Evolutionary conservation across 1,140 invertebrate species (phyloP), one percentile per base, ranked within the genome.

Genomic region (Eriosoma lanigerum): DNA sequence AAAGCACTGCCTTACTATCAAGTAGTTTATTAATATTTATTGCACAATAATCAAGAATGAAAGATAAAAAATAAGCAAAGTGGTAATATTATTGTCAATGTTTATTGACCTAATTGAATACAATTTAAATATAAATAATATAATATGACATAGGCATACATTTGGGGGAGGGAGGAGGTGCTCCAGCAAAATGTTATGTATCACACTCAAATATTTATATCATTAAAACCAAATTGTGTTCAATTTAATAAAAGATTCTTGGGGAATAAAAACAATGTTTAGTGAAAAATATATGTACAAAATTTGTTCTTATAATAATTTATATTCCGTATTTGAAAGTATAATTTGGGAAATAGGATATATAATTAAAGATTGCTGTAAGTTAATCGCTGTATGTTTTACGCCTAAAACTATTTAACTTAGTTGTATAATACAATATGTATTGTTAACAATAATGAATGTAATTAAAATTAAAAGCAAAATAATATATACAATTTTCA

Each of bases 361-460:
- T 52, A n/a, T 70, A 50, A 29, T 38, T 72, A 32, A n/a, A 70
- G 15, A 72, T 52, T 26, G 6, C 10, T 72, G 48, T 29, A 29
- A n/a, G 24, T 29, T 70, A 52, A 29, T 32, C 24, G 32, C 8
- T 38, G 3, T 4, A 52, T 13, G 46, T 72, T 9, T 72, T 32
- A 52, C 10, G 9, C 10, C 48, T 72, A 72, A 50, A 26, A 50
- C 24, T 50, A 70, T 70, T 70, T 50, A 50, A 50, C 24, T 70
- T 72, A 6, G 29, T 48, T 50, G 19, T 50, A 29, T 19, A 50
- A 26, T 24, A 50, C 24, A 26, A 17, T 19, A 50, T 70, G 44
- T 29, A 70, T 70, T n/a, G n/a, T n/a, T 72, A 72, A 72, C 46
- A 72, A 72, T 29, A n/a, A 44, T 52, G 46, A 68, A 68, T 38